Evolutionary conservation across 2,888 invertebrate species (phyloP), one percentile per base, ranked within the genome.

Genomic region (Tenthredo notha): DNA sequence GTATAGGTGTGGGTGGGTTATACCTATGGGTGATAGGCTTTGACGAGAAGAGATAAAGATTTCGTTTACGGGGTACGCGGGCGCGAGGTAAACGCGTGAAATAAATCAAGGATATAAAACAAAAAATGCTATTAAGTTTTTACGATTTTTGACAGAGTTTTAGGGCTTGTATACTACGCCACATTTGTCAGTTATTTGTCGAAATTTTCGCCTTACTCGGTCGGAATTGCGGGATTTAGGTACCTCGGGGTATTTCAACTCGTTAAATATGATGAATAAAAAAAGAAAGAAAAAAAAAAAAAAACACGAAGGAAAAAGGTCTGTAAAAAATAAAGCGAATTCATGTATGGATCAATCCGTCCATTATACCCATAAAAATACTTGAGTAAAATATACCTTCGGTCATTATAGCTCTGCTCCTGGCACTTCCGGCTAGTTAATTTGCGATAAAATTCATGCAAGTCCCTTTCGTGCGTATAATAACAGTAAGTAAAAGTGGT

Each of bases 11-110:
- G n/a, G n/a, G n/a, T n/a, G n/a, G n/a, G n/a, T n/a, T n/a, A n/a
- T n/a, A n/a, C 43, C 43, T 43, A 40, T 25, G 74, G 74, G 74
- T 25, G 37, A 58, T 15, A 9, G 50, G 58, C 33, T 83, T 83
- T 83, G 83, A 83, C 67, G 83, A 83, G 83, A 83, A n/a, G 83
- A 67, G 67, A 83, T 83, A 65, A 83, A 83, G 70, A 67, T 83
- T 83, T 83, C 25, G 83, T 83, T 83, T 83, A 83, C 83, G 65
- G 70, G 43, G 6, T 21, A 83, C 29, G 50, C 47, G 61, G 3
- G 43, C 61, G 80, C 72, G 65, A 65, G 29, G 50, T 77, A 77
- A 77, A 77, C 77, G 77, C 1, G 80, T 40, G 83, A 50, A 70
- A 47, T 67, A 29, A 65, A 83, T 67, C 83, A 83, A 67, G 83